Evolutionary conservation across 1,140 invertebrate genomes (phyloP), one percentile per base, ranked within the genome.

Genomic region (Listronotus bonariensis): DNA sequence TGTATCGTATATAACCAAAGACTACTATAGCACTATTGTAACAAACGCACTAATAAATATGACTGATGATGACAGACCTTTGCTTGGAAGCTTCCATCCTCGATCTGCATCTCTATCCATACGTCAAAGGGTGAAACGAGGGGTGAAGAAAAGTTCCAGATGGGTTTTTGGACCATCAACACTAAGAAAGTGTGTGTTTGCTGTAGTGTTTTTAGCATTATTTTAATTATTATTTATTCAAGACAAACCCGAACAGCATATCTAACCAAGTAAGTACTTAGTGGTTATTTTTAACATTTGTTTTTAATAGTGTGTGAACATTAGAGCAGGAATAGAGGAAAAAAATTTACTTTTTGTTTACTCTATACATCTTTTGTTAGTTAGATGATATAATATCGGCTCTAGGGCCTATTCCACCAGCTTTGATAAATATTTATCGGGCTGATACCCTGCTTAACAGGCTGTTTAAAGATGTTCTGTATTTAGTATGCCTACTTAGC

Each of bases 161-260:
- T 76, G 65, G 53, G 65, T 70, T 36, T 67, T 73, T 48, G 68
- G 65, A 54, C 72, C 68, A n/a, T 51, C 71, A 32, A 69, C 67
- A 36, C 56, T 75, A 36, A 72, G 67, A 48, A 75, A 74, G 69
- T 73, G 73, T 68, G 71, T 76, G 5, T 49, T 74, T 57, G 67
- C 68, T 40, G 46, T 76, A 17, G 69, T 74, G 34, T 32, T 75
- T 18, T 76, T 32, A 71, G 67, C 57, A 65, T 76, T 34, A 40
- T 72, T 36, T 64, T 75, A 20, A 75, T 75, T 36, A 71, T 76
- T 32, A 67, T 74, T 41, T 76, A 74, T 48, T 75, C 68, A 20
- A 65, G 68, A 54, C 71, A 71, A 18, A 75, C 72, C 17, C 51
- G 70, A 58, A 67, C 74, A 42, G 70, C 72, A 17, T 73, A 74